phyloP scores from a whole-genome alignment of 1,140 invertebrate genomes.

The Hyphantria cunea region DNA sequence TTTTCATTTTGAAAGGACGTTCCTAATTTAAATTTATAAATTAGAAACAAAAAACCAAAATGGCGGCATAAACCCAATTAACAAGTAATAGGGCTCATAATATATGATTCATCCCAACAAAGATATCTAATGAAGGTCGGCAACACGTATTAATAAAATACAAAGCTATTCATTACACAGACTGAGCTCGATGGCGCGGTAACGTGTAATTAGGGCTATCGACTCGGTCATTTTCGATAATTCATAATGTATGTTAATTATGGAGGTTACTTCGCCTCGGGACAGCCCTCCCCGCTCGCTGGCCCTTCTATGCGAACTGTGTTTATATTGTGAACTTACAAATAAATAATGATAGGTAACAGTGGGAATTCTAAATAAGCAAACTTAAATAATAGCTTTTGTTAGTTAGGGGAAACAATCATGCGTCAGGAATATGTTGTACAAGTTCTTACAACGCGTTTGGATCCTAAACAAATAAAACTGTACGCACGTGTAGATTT shows the following conservation, averaged over 20 bases:
- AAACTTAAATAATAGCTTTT: slow-evolving; percentile 26
- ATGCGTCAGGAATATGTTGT: no score
- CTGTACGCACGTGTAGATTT: no score
- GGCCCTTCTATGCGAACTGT: slow-evolving; percentile 22
- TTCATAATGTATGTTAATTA: slow-evolving; percentile 79
- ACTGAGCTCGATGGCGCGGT: slow-evolving; percentile 39
- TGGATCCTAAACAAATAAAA: no score
- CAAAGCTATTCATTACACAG: slow-evolving; percentile 64
- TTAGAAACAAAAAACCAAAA: slow-evolving; percentile 32
- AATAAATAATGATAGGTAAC: slow-evolving; percentile 35
- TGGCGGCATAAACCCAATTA: slow-evolving; percentile 52
- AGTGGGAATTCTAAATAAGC: slow-evolving; percentile 27
- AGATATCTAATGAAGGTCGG: slow-evolving; percentile 60
- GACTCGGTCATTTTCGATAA: slow-evolving; percentile 71
- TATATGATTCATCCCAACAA: slow-evolving; percentile 59
- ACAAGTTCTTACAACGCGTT: no score
- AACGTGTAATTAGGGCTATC: slow-evolving; percentile 69
- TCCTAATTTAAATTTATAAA: slow-evolving; percentile 26
- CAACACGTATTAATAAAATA: slow-evolving; percentile 62
- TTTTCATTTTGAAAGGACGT: slow-evolving; percentile 12
- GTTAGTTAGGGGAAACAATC: slow-evolving; percentile 18
- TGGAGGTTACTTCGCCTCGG: slow-evolving; percentile 58
- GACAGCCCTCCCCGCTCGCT: slow-evolving; percentile 38
- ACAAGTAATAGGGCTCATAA: slow-evolving; percentile 52
- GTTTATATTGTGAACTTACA: slow-evolving; percentile 32